A percentile compares a stretch with the other conserved stretches of the same genome.
phyloP scores from a whole-genome alignment of 2,113 vertebrate species.

The Megalops atlanticus region DNA sequence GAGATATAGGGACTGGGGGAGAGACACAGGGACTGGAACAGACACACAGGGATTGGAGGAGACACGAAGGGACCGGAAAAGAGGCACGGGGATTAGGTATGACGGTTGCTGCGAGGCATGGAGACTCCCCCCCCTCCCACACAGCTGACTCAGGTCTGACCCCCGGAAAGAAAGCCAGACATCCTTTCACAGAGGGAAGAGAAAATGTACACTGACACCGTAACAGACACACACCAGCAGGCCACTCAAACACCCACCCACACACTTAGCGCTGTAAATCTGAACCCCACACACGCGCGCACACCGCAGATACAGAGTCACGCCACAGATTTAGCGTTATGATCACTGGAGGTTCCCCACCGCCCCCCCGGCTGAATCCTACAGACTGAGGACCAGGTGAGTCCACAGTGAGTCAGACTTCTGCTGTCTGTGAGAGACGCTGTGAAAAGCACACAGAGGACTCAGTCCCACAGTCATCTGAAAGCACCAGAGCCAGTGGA shows the following conservation, averaged over 20 bases:
- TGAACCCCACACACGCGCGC: neutral
- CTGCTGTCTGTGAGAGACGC: neutral
- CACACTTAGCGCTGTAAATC: neutral
- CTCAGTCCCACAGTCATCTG: neutral
- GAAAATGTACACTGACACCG: constrained; percentile 9
- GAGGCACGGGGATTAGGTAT: neutral
- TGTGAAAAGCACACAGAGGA: neutral
- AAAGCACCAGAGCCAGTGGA: neutral
- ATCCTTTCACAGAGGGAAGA: constrained; percentile 41
- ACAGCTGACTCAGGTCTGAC: constrained; percentile 34
- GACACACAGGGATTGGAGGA: too few species aligned
- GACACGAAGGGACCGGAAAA: neutral
- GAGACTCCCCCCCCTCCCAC: constrained; percentile 27
- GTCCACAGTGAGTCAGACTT: constrained; percentile 4
- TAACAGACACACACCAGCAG: constrained; percentile 6
- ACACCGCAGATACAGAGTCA: neutral
- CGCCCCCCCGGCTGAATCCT: neutral
- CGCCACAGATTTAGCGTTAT: neutral
- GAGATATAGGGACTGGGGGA: neutral
- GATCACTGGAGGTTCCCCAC: neutral
- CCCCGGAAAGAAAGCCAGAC: constrained; percentile 19
- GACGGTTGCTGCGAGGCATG: neutral
- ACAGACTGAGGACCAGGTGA: neutral
- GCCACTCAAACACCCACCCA: too few species aligned
- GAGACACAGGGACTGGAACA: too few species aligned